A percentile compares a stretch with the other conserved stretches of the same genome.
phyloP scores from a whole-genome alignment of 2,113 vertebrate genomes.

The Labrus mixtus region DNA sequence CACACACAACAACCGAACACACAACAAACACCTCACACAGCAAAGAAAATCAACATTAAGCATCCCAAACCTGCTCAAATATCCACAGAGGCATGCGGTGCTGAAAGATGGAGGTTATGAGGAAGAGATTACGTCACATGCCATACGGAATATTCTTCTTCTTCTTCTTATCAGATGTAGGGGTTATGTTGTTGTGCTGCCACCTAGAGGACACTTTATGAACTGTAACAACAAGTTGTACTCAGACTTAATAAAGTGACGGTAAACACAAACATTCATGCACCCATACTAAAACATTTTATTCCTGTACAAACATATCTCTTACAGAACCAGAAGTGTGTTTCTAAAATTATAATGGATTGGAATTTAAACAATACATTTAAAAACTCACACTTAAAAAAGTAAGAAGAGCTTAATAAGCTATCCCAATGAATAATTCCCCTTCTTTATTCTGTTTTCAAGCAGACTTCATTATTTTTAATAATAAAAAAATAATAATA shows the following conservation, averaged over 20 bases:
- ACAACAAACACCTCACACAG: background rate
- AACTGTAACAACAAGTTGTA: slow-evolving; percentile 21
- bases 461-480: no score
- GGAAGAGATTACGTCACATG: slow-evolving; percentile 72
- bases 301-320: no score
- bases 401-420: no score
- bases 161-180: background rate
- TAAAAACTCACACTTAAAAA: no score
- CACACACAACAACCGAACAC: background rate
- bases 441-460: background rate
- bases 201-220: slow-evolving; percentile 7
- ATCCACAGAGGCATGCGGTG: slow-evolving; percentile 71
- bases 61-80: slow-evolving; percentile 61
- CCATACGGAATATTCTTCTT: slow-evolving; percentile 44
- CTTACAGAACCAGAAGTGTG: background rate
- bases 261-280: no score
- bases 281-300: no score
- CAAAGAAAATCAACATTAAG: background rate
- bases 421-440: no score
- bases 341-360: background rate
- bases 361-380: no score
- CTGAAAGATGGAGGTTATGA: slow-evolving; percentile 75
- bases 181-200: slow-evolving; percentile 6
- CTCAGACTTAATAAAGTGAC: background rate
- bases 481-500: no score